Conservation (phyloP, 2,113 vertebrate genomes). For the Saguinus midas region DNA sequence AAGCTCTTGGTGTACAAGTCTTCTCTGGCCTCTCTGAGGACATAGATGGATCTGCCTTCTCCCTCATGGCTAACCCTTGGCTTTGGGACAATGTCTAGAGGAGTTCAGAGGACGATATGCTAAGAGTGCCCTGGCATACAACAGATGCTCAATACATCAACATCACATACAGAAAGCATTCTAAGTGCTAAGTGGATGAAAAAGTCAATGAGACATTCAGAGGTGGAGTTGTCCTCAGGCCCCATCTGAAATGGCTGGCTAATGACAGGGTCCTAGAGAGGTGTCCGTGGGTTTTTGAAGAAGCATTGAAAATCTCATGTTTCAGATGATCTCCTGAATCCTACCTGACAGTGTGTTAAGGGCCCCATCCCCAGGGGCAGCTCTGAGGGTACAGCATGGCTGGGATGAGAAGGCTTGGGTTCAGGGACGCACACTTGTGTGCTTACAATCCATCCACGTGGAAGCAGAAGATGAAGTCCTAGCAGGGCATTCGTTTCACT, state of each 20-base stretch:
- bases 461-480: background rate
- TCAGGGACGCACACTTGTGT: background rate
- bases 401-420: background rate
- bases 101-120: background rate
- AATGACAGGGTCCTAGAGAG: background rate
- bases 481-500: background rate
- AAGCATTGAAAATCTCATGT: background rate
- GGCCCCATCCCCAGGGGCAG: no score
- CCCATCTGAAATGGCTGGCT: no score
- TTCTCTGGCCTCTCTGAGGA: background rate
- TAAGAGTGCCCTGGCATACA: background rate
- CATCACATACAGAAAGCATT: background rate
- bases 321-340: no score
- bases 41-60: background rate
- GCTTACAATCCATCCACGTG: fast-evolving
- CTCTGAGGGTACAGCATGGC: background rate
- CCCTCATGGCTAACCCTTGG: no score
- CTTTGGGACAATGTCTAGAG: background rate
- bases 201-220: background rate
- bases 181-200: background rate
- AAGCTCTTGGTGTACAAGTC: fast-evolving
- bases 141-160: background rate
- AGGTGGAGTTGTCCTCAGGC: background rate
- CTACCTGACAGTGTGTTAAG: fast-evolving
- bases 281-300: background rate